Percentiles rank a stretch among this genome's conserved stretches.
Evolutionary conservation across 2,888 invertebrate genomes (phyloP).

Genomic region (Tiliacea citrago): DNA sequence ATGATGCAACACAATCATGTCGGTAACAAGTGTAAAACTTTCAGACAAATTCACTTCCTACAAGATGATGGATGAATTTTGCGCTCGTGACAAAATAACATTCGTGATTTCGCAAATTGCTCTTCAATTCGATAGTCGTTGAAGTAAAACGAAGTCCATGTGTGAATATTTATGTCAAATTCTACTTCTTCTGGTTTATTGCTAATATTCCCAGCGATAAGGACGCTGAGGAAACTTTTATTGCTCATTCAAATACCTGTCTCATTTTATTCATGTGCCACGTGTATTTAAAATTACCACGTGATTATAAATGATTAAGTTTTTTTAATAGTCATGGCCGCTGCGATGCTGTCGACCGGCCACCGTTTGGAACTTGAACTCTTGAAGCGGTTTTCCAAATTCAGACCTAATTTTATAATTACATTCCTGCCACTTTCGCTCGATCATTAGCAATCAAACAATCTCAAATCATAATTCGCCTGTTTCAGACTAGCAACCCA

Average conservation of each 20-base stretch:
- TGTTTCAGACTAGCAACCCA: neutral
- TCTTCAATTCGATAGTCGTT: slow-evolving; percentile 9
- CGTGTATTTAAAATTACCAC: slow-evolving; percentile 22
- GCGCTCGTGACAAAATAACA: slow-evolving; percentile 24
- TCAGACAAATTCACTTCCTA: slow-evolving; percentile 14
- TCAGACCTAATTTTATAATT: slow-evolving; percentile 32
- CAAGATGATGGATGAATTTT: slow-evolving; percentile 9
- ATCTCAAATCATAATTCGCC: slow-evolving; percentile 19
- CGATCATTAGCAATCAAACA: slow-evolving; percentile 19
- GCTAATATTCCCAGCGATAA: slow-evolving; percentile 31
- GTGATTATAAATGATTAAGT: slow-evolving; percentile 24
- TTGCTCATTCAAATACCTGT: slow-evolving; percentile 31
- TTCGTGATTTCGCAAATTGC: slow-evolving; percentile 8
- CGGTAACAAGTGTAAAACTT: slow-evolving; percentile 6
- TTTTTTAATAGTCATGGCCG: slow-evolving; percentile 17
- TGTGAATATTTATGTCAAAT: slow-evolving; percentile 4
- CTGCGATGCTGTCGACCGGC: neutral
- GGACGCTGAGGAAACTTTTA: slow-evolving; percentile 9
- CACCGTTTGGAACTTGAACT: slow-evolving; percentile 15
- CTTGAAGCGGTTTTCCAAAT: slow-evolving; percentile 24
- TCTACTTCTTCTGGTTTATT: slow-evolving; percentile 9
- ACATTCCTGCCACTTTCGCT: slow-evolving; percentile 41
- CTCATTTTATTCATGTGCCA: slow-evolving; percentile 37
- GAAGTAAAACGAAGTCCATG: neutral
- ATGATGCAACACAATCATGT: neutral